Evolutionary conservation across 1,140 invertebrate species (phyloP), one percentile per base, ranked within the genome.

Genomic region (Dendrolimus punctatus): DNA sequence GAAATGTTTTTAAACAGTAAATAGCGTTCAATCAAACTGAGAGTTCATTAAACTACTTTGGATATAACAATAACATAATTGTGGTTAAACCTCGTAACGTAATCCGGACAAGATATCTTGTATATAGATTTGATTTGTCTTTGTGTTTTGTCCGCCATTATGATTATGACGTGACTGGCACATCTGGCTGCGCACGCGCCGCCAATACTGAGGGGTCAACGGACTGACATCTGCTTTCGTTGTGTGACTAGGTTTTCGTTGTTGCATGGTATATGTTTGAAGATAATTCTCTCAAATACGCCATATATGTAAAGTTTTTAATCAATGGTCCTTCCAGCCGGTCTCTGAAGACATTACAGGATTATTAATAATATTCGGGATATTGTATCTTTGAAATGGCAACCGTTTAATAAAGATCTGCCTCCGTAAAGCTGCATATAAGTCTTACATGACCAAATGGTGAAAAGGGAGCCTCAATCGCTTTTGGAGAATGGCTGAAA

Each of bases 21-120:
- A 23, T 23, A 23, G 23, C 23, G 58, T 65, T 62, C 55, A 65
- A 75, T 69, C 62, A 66, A 62, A 71, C 71, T 70, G 69, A 67
- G 23, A 74, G 75, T 78, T 78, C 76, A 79, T 78, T 82, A 81
- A 56, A 44, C 60, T 48, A 51, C 57, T 62, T 64, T 62, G 61
- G 62, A 66, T 64, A 74, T 62, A 71, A 76, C 73, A 73, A 70
- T 71, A 71, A 74, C 60, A 68, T 77, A 78, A 80, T 80, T 79
- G 75, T 78, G 68, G 68, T 77, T 74, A 76, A 75, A 79, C 79
- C 71, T 74, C 73, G 79, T 84, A 77, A 76, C 59, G 71, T 81
- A 84, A 81, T 84, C 78, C 74, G 50, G 49, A 7, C 58, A 60
- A 81, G 70, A 76, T 80, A 85, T 85, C 76, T 76, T 53, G 38